Conservation (phyloP, 2,797 vertebrate species). For the Lacerta bilineata region DNA sequence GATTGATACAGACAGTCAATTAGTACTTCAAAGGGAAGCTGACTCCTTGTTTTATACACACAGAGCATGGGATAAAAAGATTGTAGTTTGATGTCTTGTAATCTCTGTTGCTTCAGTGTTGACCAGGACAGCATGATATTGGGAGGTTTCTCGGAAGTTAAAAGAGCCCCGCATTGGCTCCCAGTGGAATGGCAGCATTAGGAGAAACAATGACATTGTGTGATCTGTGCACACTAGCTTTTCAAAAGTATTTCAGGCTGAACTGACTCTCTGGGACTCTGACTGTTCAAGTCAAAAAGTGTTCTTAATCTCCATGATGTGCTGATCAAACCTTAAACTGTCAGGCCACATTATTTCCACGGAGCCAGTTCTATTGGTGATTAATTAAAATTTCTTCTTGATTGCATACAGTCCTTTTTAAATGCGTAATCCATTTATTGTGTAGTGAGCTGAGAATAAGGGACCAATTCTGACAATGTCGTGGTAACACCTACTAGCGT, state of each 20-base stretch:
- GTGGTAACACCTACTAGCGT: constrained; percentile 30
- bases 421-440: constrained; percentile 79
- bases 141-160: constrained; percentile 76
- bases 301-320: constrained; percentile 81
- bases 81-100: constrained; percentile 76
- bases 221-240: constrained; percentile 75
- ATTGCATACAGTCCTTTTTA: constrained; percentile 77
- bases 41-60: constrained; percentile 79
- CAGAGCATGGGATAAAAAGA: constrained; percentile 77
- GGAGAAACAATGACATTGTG: constrained; percentile 78
- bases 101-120: constrained; percentile 78
- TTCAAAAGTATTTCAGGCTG: constrained; percentile 76
- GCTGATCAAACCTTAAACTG: constrained; percentile 82
- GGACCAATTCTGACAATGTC: constrained; percentile 72
- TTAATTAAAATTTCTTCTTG: constrained; percentile 84
- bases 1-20: constrained; percentile 84
- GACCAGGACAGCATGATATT: constrained; percentile 74
- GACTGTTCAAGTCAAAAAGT: constrained; percentile 80
- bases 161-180: constrained; percentile 72
- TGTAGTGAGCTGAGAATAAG: constrained; percentile 72
- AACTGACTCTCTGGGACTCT: constrained; percentile 73
- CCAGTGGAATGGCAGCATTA: constrained; percentile 75
- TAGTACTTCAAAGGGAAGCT: constrained; percentile 82
- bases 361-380: constrained; percentile 80
- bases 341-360: constrained; percentile 82